Conservation (phyloP, 2,797 vertebrate species). For the Typhlichthys eigenmanni region DNA sequence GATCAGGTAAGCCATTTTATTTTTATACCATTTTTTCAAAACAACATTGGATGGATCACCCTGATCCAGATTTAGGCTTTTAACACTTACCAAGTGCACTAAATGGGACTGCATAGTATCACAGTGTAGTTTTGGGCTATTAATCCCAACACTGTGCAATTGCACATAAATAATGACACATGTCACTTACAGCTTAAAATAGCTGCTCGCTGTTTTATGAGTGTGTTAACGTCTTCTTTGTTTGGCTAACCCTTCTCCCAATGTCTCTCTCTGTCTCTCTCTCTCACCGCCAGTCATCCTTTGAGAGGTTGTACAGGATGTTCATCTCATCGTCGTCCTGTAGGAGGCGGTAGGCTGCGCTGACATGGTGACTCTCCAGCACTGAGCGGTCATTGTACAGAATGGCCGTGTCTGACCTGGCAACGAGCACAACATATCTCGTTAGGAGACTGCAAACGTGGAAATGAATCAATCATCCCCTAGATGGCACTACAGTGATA, state of each 20-base stretch:
- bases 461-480: neutral
- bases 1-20: no score
- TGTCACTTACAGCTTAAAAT: no score
- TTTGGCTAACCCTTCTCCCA: neutral
- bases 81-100: no score
- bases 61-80: no score
- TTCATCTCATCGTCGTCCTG: conserved; percentile 99
- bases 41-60: no score
- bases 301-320: conserved; percentile 95
- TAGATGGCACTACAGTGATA: neutral
- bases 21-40: no score
- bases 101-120: no score
- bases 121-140: no score
- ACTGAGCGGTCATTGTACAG: conserved; percentile 96
- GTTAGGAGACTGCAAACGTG: neutral
- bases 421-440: conserved; percentile 6
- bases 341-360: conserved; percentile 91
- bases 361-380: conserved; percentile 96
- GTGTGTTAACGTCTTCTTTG: neutral
- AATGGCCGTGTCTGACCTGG: conserved; percentile 94
- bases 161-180: no score
- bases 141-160: no score
- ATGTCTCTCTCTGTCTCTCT: neutral
- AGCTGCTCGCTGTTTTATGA: no score
- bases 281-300: conserved; percentile 97